A percentile compares a stretch with the other conserved stretches of the same genome.
These are phyloP conservation scores for Cichlasoma orientale DNA, from an alignment of 2,797 vertebrate genomes.

Conservation along the genomic window DNA sequence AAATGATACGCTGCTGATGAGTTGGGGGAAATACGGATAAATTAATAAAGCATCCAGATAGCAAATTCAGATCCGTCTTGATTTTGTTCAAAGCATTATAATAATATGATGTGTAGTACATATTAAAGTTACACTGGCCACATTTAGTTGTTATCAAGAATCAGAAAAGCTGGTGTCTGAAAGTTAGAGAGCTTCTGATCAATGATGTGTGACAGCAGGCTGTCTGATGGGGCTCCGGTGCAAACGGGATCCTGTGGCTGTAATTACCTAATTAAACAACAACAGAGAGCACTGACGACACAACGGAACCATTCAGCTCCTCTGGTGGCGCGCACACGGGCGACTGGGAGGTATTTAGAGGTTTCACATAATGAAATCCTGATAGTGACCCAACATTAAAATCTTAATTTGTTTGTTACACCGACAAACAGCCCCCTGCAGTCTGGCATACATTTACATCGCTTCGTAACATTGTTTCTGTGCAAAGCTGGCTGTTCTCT, in stretches of 20 bases:
- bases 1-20: background rate
- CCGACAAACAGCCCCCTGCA: background rate
- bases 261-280: constrained; percentile 39
- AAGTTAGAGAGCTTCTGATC: background rate
- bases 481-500: background rate
- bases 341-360: background rate
- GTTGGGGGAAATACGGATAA: background rate
- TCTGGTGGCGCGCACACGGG: background rate
- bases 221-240: constrained; percentile 13
- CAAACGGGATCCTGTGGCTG: constrained; percentile 29
- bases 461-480: background rate
- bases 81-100: no score
- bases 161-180: background rate
- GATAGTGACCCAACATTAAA: background rate
- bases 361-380: background rate
- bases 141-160: constrained; percentile 8
- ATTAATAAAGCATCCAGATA: background rate
- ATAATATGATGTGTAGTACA: background rate
- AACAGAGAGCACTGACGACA: constrained; percentile 9
- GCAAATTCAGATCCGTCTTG: background rate
- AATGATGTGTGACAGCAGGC: constrained; percentile 29
- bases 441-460: background rate
- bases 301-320: background rate
- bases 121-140: background rate
- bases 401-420: background rate